Conservation (phyloP, 2,113 vertebrate genomes). For the Varanus komodoensis region DNA sequence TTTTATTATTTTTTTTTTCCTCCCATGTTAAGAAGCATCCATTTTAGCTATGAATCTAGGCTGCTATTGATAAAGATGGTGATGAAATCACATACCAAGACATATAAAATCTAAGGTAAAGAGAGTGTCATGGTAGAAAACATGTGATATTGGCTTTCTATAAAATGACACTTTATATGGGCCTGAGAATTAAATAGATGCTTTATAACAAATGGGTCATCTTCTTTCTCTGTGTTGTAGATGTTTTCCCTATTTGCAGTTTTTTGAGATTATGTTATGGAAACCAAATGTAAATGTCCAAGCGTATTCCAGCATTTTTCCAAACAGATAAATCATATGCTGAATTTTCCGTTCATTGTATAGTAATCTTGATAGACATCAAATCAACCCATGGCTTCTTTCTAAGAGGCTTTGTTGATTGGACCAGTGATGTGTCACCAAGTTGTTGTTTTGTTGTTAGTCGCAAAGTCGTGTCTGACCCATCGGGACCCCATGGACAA, state of each 20-base stretch:
- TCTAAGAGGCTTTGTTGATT: too few species aligned
- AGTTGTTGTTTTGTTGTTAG: too few species aligned
- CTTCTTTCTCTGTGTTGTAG: not conserved
- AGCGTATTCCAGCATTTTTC: not conserved
- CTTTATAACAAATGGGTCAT: not conserved
- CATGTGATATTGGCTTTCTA: not conserved
- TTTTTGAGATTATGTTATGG: not conserved
- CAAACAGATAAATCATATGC: not conserved
- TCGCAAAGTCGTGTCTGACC: too few species aligned
- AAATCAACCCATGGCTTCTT: too few species aligned
- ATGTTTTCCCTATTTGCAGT: not conserved
- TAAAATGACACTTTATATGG: not conserved
- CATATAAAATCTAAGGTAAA: not conserved
- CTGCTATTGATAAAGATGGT: not conserved
- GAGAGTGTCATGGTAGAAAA: not conserved
- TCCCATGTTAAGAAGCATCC: not conserved
- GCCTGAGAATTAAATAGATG: not conserved
- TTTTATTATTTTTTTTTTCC: not conserved
- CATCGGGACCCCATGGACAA: too few species aligned
- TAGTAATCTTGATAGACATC: not conserved
- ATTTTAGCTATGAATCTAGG: not conserved
- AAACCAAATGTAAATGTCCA: not conserved
- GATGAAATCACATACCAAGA: not conserved
- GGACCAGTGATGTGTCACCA: too few species aligned
- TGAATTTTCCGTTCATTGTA: not conserved